phyloP scores from a whole-genome alignment of 2,113 vertebrate species.

The Eclectus roratus region DNA sequence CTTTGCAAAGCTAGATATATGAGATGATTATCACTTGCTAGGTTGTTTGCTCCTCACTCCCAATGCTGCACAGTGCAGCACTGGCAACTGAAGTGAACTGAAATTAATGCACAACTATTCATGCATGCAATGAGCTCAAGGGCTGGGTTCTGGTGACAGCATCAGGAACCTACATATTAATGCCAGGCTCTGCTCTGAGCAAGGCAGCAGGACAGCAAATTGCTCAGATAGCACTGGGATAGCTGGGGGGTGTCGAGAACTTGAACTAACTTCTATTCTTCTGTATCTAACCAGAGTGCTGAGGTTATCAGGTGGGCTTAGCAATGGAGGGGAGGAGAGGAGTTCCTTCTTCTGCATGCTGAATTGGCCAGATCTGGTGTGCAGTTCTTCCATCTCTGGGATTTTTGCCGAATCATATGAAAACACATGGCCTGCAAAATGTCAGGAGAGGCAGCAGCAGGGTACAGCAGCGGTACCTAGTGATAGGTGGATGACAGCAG shows the following conservation, averaged over 20 bases:
- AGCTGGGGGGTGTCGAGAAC: rapidly evolving
- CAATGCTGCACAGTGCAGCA: neutral
- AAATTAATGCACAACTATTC: neutral
- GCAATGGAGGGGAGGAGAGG: neutral
- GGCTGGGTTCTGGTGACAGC: neutral
- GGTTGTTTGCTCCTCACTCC: neutral
- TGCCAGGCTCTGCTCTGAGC: neutral
- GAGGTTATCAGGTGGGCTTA: neutral
- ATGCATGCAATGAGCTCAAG: neutral
- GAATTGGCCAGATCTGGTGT: neutral
- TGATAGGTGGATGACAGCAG: no score
- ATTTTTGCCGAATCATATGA: neutral
- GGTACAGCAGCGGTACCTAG: neutral
- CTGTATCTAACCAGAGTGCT: neutral
- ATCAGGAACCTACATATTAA: neutral
- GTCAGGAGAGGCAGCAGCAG: neutral
- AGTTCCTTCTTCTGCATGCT: neutral
- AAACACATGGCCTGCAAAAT: rapidly evolving
- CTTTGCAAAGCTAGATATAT: neutral
- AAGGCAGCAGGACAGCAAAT: neutral
- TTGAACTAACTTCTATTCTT: neutral
- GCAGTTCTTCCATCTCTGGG: neutral
- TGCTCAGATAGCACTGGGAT: neutral
- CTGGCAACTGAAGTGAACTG: neutral
- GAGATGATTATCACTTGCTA: neutral